Conservation (phyloP, 2,888 invertebrate species). For the Philopedon plagiatum region DNA sequence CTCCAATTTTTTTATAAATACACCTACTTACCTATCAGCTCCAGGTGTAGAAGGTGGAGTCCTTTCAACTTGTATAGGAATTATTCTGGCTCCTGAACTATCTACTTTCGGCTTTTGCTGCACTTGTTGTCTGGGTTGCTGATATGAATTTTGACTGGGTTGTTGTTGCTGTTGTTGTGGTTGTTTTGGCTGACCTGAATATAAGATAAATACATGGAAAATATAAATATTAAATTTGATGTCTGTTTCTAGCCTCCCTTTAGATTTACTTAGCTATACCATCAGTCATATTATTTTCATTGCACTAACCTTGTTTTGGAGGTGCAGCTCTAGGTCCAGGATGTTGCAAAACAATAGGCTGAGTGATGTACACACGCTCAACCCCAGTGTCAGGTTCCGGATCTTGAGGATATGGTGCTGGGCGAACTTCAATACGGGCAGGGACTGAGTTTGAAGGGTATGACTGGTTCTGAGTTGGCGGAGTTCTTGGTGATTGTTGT, state of each 20-base stretch:
- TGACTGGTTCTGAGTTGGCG: constrained; percentile 32
- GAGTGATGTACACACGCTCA: constrained; percentile 63
- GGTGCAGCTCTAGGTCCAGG: constrained; percentile 57
- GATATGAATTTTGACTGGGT: not conserved
- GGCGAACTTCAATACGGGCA: constrained; percentile 49
- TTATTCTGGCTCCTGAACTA: constrained; percentile 70
- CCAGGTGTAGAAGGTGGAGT: constrained; percentile 55
- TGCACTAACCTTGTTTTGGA: constrained; percentile 42
- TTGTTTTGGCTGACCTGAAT: constrained; percentile 23
- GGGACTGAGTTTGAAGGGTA: constrained; percentile 38
- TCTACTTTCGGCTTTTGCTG: constrained; percentile 58
- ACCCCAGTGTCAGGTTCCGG: constrained; percentile 58
- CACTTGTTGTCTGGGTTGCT: constrained; percentile 48
- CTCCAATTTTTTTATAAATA: too few species aligned
- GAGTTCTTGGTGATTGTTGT: constrained; percentile 43
- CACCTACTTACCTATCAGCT: constrained; percentile 57
- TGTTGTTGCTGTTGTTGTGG: constrained; percentile 1
- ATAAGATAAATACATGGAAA: not conserved
- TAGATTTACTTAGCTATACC: too few species aligned
- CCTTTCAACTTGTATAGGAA: constrained; percentile 78
- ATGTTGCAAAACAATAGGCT: constrained; percentile 63
- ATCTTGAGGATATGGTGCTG: constrained; percentile 49
- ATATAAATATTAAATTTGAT: too few species aligned
- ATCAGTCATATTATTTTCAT: too few species aligned
- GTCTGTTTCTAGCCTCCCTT: too few species aligned